These are phyloP conservation scores for Amblyjoppa fuscipennis DNA, from an alignment of 2,888 invertebrate species.

Conservation along the genomic window DNA sequence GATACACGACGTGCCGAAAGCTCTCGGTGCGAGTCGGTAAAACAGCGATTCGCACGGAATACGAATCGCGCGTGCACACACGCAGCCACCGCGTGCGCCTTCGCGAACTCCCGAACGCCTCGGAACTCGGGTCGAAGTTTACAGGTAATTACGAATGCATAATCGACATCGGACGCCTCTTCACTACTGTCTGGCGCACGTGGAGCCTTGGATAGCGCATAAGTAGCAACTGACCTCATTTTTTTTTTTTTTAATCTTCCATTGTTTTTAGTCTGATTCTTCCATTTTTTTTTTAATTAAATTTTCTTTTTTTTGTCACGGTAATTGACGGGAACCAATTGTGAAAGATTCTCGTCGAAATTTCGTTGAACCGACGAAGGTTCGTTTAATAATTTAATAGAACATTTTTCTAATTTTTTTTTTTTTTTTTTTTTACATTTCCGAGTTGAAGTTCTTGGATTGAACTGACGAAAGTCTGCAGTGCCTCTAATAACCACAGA, in stretches of 20 bases:
- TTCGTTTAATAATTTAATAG: neutral
- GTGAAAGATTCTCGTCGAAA: neutral
- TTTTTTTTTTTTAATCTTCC: neutral
- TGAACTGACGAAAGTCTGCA: neutral
- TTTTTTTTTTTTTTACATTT: no score
- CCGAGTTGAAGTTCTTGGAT: neutral
- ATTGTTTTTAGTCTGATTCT: neutral
- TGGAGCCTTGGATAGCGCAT: neutral
- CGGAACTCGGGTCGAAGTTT: constrained; percentile 26
- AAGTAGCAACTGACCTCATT: neutral
- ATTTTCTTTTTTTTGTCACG: neutral
- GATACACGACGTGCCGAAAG: constrained; percentile 45
- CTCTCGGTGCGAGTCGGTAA: constrained; percentile 31
- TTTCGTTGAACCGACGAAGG: neutral
- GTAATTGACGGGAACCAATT: neutral
- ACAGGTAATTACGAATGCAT: constrained; percentile 8
- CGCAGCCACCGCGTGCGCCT: neutral
- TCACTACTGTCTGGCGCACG: constrained; percentile 19
- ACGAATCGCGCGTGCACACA: neutral
- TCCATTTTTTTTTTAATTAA: neutral
- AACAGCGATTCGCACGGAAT: neutral
- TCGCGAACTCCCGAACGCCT: neutral
- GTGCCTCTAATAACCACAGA: neutral
- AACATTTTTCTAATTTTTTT: no score
- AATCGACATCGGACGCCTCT: constrained; percentile 23